Conservation (phyloP, 2,113 vertebrate genomes). For the Misgurnus anguillicaudatus region DNA sequence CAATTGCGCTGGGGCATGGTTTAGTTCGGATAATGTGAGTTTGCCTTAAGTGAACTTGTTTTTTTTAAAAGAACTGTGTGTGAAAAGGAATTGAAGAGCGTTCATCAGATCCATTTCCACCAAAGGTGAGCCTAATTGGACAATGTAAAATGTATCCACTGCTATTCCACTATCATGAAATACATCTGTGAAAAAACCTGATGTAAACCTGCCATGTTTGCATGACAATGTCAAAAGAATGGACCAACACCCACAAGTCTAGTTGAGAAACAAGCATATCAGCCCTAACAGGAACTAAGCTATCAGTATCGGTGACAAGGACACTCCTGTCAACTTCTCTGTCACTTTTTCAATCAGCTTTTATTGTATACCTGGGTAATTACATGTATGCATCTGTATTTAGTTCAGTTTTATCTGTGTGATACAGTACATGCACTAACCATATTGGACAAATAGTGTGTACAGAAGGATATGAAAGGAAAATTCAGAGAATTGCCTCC, state of each 20-base stretch:
- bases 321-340: neutral
- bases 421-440: neutral
- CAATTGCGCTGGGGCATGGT: too few species aligned
- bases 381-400: neutral
- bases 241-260: constrained; percentile 34
- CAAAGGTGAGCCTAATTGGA: too few species aligned
- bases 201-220: neutral
- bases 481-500: too few species aligned
- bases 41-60: too few species aligned
- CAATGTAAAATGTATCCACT: too few species aligned
- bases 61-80: too few species aligned
- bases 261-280: constrained; percentile 23
- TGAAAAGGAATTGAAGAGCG: too few species aligned
- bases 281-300: constrained; percentile 18
- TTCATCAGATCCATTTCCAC: too few species aligned
- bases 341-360: neutral
- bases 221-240: constrained; percentile 20
- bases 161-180: too few species aligned
- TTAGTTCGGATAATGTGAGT: too few species aligned
- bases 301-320: neutral
- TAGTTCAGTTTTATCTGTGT: neutral
- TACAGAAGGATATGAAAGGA: too few species aligned
- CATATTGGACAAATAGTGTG: neutral
- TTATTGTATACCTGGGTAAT: neutral
- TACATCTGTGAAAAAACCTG: too few species aligned